Conservation (phyloP, 2,888 invertebrate genomes). For the Malacosoma neustria region DNA sequence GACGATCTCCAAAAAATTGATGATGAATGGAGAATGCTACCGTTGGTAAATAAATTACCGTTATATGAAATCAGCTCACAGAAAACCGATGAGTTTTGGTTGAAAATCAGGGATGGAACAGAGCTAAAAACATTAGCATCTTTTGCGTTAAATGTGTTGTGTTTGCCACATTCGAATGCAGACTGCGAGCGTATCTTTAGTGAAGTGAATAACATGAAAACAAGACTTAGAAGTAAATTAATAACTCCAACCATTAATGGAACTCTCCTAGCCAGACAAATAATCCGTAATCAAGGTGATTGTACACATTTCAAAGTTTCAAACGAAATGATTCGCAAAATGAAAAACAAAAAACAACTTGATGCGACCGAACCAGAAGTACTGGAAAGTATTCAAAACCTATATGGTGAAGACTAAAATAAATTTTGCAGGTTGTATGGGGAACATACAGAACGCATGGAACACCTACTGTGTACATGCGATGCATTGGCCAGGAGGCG, state of each 20-base stretch:
- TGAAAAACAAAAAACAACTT: not conserved
- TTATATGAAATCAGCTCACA: conserved; percentile 1
- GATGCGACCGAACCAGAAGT: not conserved
- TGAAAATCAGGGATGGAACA: conserved; percentile 1
- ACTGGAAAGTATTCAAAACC: not conserved
- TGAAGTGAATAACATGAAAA: conserved; percentile 8
- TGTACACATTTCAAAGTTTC: conserved; percentile 1
- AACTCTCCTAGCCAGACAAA: conserved; percentile 4
- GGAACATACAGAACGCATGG: not conserved
- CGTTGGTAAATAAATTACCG: conserved; percentile 5
- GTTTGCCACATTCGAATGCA: conserved; percentile 5
- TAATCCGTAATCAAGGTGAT: conserved; percentile 1
- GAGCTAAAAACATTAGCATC: not conserved
- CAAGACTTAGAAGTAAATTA: conserved; percentile 4
- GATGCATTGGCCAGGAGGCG: too few species aligned
- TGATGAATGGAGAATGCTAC: conserved; percentile 7
- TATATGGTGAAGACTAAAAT: not conserved
- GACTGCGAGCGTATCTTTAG: conserved; percentile 1
- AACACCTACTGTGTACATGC: not conserved
- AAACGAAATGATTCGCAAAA: conserved; percentile 2
- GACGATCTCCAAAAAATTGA: conserved; percentile 4
- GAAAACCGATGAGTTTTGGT: conserved; percentile 8
- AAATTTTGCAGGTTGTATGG: too few species aligned
- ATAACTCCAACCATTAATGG: conserved; percentile 5
- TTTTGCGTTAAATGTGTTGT: conserved; percentile 5